Evolutionary conservation across 1,140 invertebrate species (phyloP), one percentile per base, ranked within the genome.

Genomic region (Acromyrmex echinatior): DNA sequence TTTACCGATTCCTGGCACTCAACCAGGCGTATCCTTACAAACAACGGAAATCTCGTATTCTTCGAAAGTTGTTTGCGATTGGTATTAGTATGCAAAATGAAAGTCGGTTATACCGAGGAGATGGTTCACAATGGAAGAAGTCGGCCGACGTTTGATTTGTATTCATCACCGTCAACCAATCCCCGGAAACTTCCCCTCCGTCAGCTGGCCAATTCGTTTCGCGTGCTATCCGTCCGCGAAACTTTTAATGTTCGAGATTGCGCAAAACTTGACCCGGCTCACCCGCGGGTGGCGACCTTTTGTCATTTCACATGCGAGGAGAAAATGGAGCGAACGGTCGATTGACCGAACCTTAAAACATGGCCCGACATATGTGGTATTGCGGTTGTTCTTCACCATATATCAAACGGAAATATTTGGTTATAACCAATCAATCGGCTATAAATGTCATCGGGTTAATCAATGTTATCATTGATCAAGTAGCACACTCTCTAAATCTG

Each of bases 81-180:
- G 76, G 51, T 81, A 60, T 84, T 85, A 88, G 45, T 66, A 66
- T 65, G 65, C 56, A 85, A 87, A 74, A 73, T 74, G 88, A 89
- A 84, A 88, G 87, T 89, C 81, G 51, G 71, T 88, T 88, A 87
- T 85, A 82, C 63, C 70, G 39, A 56, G 53, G 63, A 53, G 78
- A 53, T 63, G 71, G 25, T 66, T 73, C 74, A 60, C 80, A 88
- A 86, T 88, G 62, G 78, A 80, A 88, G 88, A 86, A 88, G 65
- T 88, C 79, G 39, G 45, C 35, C 73, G 74, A 68, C 51, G 31
- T 31, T 70, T 88, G 88, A 89, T 88, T 88, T 76, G 74, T 88
- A 89, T 89, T 89, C 88, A 89, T 89, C 73, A 58, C 51, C 73
- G 79, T 73, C 70, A 77, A 28, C 68, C 58, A n/a, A 63, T 82